Evolutionary conservation across 2,797 vertebrate species (phyloP).

Genomic region (Rhadinocentrus ornatus): DNA sequence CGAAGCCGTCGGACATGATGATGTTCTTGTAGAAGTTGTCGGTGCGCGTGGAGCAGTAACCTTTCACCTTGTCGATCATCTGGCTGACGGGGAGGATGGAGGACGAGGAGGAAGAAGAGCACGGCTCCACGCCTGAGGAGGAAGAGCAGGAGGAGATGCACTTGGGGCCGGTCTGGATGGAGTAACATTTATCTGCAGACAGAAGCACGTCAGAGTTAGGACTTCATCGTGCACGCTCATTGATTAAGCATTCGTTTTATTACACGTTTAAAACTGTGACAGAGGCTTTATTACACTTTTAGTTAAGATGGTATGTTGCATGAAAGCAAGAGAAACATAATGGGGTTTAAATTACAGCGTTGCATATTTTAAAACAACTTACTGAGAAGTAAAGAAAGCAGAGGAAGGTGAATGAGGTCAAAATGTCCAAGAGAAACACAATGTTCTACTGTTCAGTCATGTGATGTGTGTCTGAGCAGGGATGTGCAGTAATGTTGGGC

Average conservation of each 20-base stretch:
- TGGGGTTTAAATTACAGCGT: not conserved
- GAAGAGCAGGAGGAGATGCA: conserved; percentile 75
- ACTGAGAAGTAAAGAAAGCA: not conserved
- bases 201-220: not conserved
- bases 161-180: conserved; percentile 84
- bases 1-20: conserved; percentile 93
- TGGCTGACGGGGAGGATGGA: conserved; percentile 94
- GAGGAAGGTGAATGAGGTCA: conserved; percentile 8
- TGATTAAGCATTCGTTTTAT: no score
- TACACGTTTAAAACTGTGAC: no score
- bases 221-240: no score
- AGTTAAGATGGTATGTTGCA: no score
- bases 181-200: conserved; percentile 85
- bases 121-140: conserved; percentile 86
- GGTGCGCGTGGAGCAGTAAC: conserved; percentile 90
- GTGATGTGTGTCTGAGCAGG: no score
- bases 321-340: conserved; percentile 2
- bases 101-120: conserved; percentile 81
- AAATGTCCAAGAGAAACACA: conserved; percentile 9
- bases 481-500: not conserved
- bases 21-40: conserved; percentile 98
- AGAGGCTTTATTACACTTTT: no score
- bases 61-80: conserved; percentile 95
- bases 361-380: not conserved
- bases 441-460: not conserved